Conservation (phyloP, 2,113 vertebrate genomes). For the Melanotaenia duboulayi region DNA sequence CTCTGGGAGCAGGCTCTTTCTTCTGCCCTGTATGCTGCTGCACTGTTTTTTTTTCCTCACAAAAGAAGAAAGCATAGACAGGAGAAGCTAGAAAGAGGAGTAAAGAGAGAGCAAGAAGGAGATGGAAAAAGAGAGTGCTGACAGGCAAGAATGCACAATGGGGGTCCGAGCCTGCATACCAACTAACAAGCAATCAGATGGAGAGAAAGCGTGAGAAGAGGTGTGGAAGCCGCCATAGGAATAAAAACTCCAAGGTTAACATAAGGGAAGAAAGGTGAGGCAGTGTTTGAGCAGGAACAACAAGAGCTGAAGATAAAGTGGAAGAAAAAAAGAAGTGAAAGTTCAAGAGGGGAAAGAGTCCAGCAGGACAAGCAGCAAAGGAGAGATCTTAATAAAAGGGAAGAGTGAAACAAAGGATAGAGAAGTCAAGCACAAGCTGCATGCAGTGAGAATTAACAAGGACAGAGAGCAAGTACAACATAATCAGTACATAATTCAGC, state of each 20-base stretch:
- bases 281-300: constrained; percentile 15
- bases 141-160: constrained; percentile 74
- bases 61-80: constrained; percentile 39
- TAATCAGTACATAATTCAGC: constrained; percentile 15
- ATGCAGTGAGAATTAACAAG: neutral
- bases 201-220: constrained; percentile 44
- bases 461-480: constrained; percentile 8
- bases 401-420: constrained; percentile 18
- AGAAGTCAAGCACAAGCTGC: neutral
- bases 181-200: constrained; percentile 76
- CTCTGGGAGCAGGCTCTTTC: constrained; percentile 29
- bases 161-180: constrained; percentile 74
- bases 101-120: constrained; percentile 36
- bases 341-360: neutral
- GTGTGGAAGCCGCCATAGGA: constrained; percentile 36
- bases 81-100: constrained; percentile 27
- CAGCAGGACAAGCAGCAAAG: constrained; percentile 3
- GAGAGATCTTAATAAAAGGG: constrained; percentile 3
- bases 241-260: constrained; percentile 54
- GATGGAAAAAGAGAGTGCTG: constrained; percentile 71
- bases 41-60: constrained; percentile 8
- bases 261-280: constrained; percentile 23
- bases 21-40: constrained; percentile 15
- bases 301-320: constrained; percentile 17
- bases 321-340: constrained; percentile 3